Base-by-base conservation (phyloP, 1,140 invertebrate genomes). In the Penaeus chinensis region DNA sequence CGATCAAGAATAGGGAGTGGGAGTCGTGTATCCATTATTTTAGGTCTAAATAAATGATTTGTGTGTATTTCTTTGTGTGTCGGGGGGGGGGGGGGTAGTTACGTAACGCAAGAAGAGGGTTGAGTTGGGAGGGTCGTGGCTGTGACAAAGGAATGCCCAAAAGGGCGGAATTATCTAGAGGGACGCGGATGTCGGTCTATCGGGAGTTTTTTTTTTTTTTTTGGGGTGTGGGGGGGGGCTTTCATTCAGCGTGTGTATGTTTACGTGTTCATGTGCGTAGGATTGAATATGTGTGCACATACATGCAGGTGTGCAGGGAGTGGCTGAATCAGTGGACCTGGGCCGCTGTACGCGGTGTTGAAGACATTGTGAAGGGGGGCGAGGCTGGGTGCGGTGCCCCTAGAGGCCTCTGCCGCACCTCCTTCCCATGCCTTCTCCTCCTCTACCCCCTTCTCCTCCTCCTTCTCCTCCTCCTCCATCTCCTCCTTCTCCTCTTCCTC, bases 321-420 rank as follows among this genome's bases (percentile, higher is more conserved):
- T 24, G 47, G 79, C 27, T 32, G 79, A 22, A 32, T 32, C 54
- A 62, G 61, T 2, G 54, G 27, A 62, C 18, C 27, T 24, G 79
- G 37, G 24, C 27, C 61, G 63, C 54, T 22, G 79, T 81, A 37
- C 54, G 79, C 24, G 54, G 79, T 61, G 47, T 60, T n/a, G 60
- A 62, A 24, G 54, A 22, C 61, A 62, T 16, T 18, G 54, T 79
- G 54, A 32, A n/a, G 54, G 27, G 27, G 79, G 79, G 71, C 42
- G 47, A 61, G 77, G 82, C 65, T 83, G 65, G 47, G 42, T 82
- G 81, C 32, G 62, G 62, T 54, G 37, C 82, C 37, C 69, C 82
- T 54, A 19, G 69, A 83, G 82, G 82, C 82, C 82, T 74, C 65
- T 24, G 82, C 82, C 82, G 69, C 82, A 63, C 82, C 82, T 83